Evolutionary conservation across 1,140 invertebrate species (phyloP).

Genomic region (Orchesella cincta): DNA sequence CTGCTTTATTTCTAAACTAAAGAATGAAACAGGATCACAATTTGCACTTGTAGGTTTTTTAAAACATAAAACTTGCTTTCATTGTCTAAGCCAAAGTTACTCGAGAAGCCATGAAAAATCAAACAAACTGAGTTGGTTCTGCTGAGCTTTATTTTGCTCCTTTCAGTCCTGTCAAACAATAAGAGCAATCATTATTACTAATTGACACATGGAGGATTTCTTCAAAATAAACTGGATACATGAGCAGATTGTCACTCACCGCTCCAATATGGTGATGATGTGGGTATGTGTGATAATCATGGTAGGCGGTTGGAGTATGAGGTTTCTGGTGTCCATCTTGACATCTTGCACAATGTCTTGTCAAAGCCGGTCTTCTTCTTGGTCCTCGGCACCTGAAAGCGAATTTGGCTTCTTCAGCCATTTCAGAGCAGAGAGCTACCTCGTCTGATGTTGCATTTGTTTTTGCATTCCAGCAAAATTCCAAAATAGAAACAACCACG

Average conservation of each 20-base stretch:
- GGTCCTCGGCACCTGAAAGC: constrained; percentile 72
- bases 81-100: too few species aligned
- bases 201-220: background rate
- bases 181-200: background rate
- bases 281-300: constrained; percentile 50
- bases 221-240: too few species aligned
- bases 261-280: constrained; percentile 27
- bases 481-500: constrained; percentile 73
- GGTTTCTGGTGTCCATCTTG: constrained; percentile 39
- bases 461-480: constrained; percentile 79
- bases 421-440: constrained; percentile 78
- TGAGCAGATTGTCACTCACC: too few species aligned
- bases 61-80: too few species aligned
- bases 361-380: constrained; percentile 64
- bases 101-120: too few species aligned
- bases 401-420: constrained; percentile 77
- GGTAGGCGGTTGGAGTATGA: constrained; percentile 36
- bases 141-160: background rate
- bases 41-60: too few species aligned
- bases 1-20: too few species aligned
- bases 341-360: constrained; percentile 69
- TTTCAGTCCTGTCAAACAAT: background rate
- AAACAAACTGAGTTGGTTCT: background rate
- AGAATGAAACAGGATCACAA: too few species aligned
- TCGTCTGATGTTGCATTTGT: constrained; percentile 69